A percentile compares a stretch with the other conserved stretches of the same genome.
phyloP scores from a whole-genome alignment of 1,140 invertebrate species.

The Anagrus nilaparvatae region DNA sequence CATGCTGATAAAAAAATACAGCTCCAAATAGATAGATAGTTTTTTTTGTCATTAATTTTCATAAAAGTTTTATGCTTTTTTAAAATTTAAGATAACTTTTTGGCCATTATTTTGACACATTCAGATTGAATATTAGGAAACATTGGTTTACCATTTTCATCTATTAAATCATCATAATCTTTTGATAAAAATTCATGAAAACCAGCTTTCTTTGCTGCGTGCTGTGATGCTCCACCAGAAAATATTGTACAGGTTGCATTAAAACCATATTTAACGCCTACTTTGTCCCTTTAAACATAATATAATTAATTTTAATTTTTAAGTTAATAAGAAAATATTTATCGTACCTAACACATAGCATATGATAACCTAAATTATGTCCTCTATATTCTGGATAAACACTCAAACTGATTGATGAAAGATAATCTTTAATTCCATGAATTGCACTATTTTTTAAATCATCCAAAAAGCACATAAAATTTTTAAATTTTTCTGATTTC shows the following conservation, averaged over 20 bases:
- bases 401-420: constrained; percentile 28
- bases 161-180: constrained; percentile 12
- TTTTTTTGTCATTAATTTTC: too few relatives aligned
- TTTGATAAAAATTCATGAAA: constrained; percentile 11
- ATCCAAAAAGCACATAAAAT: too few relatives aligned
- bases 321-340: too few relatives aligned
- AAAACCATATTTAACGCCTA: constrained; percentile 19
- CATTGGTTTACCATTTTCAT: constrained; percentile 13
- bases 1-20: too few relatives aligned
- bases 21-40: too few relatives aligned
- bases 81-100: too few relatives aligned
- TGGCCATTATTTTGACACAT: constrained; percentile 19
- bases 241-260: constrained; percentile 20
- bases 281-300: constrained; percentile 17
- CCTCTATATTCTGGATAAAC: constrained; percentile 28
- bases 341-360: constrained; percentile 29
- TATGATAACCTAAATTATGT: constrained; percentile 24
- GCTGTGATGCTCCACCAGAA: constrained; percentile 20
- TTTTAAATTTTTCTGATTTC: too few relatives aligned
- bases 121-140: constrained; percentile 13
- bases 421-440: too few relatives aligned
- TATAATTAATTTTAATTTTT: too few relatives aligned
- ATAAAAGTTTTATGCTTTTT: too few relatives aligned
- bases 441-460: too few relatives aligned
- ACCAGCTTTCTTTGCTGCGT: constrained; percentile 16